Conservation (phyloP, 2,113 vertebrate species). For the Miniopterus natalensis region DNA sequence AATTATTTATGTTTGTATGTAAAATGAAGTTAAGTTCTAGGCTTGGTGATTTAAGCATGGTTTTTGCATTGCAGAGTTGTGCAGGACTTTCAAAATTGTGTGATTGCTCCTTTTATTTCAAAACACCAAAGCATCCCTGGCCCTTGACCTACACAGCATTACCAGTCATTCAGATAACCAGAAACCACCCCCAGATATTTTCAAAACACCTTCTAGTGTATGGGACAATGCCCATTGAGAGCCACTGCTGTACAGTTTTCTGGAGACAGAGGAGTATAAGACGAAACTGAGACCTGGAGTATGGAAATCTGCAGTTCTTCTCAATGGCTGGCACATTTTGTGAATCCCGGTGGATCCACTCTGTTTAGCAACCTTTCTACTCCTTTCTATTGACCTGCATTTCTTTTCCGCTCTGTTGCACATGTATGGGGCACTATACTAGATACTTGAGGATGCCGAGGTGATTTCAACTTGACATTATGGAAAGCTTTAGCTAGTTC, state of each 20-base stretch:
- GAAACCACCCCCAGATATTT: background rate
- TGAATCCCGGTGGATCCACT: background rate
- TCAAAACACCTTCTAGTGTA: background rate
- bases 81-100: background rate
- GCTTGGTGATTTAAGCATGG: background rate
- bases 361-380: background rate
- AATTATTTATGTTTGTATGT: background rate
- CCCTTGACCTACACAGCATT: background rate
- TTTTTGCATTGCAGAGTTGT: background rate
- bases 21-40: background rate
- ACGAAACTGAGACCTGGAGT: background rate
- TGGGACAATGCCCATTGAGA: background rate
- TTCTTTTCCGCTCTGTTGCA: background rate
- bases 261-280: background rate
- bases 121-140: background rate
- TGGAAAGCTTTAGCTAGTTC: background rate
- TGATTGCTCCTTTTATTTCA: background rate
- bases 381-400: background rate
- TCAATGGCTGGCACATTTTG: background rate
- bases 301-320: background rate
- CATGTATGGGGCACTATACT: background rate
- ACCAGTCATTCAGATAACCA: background rate
- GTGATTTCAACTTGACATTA: background rate
- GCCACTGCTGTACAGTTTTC: background rate
- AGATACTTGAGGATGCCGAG: background rate